phyloP scores from a whole-genome alignment of 2,797 vertebrate genomes.

The Acanthurus tractus region DNA sequence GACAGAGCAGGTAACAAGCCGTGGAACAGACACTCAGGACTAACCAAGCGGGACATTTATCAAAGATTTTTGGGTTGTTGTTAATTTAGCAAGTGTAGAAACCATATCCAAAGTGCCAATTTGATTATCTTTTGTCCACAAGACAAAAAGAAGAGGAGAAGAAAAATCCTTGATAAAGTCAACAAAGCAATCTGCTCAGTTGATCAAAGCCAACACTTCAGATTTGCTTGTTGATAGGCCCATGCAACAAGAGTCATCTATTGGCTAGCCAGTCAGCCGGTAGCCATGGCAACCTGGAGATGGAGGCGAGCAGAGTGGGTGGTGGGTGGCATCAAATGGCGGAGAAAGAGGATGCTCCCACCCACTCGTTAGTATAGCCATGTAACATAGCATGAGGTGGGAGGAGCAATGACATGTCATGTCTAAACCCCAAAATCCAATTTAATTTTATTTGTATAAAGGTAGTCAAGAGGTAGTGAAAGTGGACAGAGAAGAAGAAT shows the following conservation, averaged over 20 bases:
- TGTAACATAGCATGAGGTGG: conserved; percentile 59
- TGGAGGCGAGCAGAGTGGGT: conserved; percentile 72
- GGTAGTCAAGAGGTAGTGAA: conserved; percentile 64
- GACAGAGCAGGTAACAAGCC: conserved; percentile 69
- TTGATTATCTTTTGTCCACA: conserved; percentile 22
- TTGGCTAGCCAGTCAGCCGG: conserved; percentile 75
- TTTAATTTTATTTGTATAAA: conserved; percentile 57
- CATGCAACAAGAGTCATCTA: conserved; percentile 80
- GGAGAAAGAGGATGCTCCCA: conserved; percentile 72
- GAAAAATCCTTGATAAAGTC: conserved; percentile 84
- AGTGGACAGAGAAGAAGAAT: conserved; percentile 44
- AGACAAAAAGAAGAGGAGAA: neutral
- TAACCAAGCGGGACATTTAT: conserved; percentile 80
- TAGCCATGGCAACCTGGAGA: conserved; percentile 84
- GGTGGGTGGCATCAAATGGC: conserved; percentile 71
- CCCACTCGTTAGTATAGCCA: conserved; percentile 67
- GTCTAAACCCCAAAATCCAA: conserved; percentile 57
- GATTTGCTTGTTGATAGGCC: conserved; percentile 71
- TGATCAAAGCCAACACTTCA: conserved; percentile 73
- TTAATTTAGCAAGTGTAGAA: conserved; percentile 42
- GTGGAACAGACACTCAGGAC: conserved; percentile 53
- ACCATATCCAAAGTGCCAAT: conserved; percentile 56
- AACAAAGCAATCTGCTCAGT: conserved; percentile 80
- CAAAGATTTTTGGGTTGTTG: conserved; percentile 81
- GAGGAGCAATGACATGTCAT: conserved; percentile 70